phyloP scores from a whole-genome alignment of 2,113 vertebrate genomes.

The Elephas maximus region DNA sequence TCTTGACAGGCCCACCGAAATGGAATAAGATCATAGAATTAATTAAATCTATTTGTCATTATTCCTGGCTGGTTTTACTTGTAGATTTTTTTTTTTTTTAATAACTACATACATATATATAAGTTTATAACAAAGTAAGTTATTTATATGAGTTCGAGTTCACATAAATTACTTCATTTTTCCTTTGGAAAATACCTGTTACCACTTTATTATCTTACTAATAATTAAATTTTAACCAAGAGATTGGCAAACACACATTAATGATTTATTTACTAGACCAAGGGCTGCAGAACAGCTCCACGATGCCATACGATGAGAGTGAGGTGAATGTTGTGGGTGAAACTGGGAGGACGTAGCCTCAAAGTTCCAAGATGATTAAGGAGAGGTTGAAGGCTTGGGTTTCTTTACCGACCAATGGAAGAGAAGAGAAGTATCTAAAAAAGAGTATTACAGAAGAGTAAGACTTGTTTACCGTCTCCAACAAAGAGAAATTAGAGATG shows the following conservation, averaged over 20 bases:
- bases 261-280: not conserved
- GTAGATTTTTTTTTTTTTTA: constrained; percentile 54
- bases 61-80: constrained; percentile 62
- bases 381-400: not conserved
- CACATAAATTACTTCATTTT: constrained; percentile 22
- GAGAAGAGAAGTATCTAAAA: not conserved
- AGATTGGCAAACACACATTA: constrained; percentile 1
- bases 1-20: constrained; percentile 57
- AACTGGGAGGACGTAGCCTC: not conserved
- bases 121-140: constrained; percentile 56
- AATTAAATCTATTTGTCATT: constrained; percentile 64
- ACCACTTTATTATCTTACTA: constrained; percentile 23
- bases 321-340: not conserved
- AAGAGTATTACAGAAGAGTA: not conserved
- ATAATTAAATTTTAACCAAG: constrained; percentile 52
- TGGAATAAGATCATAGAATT: constrained; percentile 66
- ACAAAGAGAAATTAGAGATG: not conserved
- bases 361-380: not conserved
- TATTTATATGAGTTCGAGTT: constrained; percentile 37
- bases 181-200: constrained; percentile 55
- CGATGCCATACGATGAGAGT: not conserved
- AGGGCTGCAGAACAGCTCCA: not conserved
- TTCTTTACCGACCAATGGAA: not conserved
- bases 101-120: constrained; percentile 41
- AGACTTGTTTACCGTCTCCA: not conserved